Conservation (phyloP, 37 sponge, comb jelly and placozoan genomes). For the Trichoplax adhaerens region DNA sequence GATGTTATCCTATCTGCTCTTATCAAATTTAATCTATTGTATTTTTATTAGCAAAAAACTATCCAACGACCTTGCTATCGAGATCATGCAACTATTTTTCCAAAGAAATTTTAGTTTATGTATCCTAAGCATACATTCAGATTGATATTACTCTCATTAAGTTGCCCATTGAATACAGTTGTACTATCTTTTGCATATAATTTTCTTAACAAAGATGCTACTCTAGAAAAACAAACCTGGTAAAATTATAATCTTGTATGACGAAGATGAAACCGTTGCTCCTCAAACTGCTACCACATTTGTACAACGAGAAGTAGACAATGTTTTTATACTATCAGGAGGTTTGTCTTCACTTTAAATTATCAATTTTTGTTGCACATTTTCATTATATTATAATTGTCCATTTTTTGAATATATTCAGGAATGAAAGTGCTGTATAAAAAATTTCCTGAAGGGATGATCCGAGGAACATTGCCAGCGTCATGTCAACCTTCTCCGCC, state of each 20-base stretch:
- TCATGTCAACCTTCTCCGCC: slow-evolving; percentile 3
- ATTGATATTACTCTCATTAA: neutral
- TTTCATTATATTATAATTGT: neutral
- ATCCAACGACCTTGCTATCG: slow-evolving; percentile 69
- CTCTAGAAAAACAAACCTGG: slow-evolving; percentile 81
- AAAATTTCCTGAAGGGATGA: slow-evolving; percentile 65
- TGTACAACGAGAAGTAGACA: slow-evolving; percentile 86
- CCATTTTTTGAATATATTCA: slow-evolving; percentile 4
- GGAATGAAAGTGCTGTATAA: slow-evolving; percentile 69
- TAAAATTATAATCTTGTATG: slow-evolving; percentile 83
- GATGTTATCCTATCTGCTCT: neutral
- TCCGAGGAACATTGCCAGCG: slow-evolving; percentile 52
- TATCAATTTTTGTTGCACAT: neutral
- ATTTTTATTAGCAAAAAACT: slow-evolving; percentile 45
- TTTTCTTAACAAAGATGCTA: neutral
- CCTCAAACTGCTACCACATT: slow-evolving; percentile 72
- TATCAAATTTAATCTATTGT: neutral
- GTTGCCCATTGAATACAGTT: neutral
- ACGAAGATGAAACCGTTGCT: slow-evolving; percentile 93
- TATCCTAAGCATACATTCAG: slow-evolving; percentile 29
- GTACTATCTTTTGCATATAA: neutral
- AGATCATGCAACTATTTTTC: slow-evolving; percentile 90
- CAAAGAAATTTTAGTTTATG: slow-evolving; percentile 76
- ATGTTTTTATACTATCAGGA: slow-evolving; percentile 94
- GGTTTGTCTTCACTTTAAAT: slow-evolving; percentile 27